Percentiles rank a stretch among this genome's conserved stretches.
Evolutionary conservation across 30 jellyfish, hydroid and myxozoan species (phyloP).

Genomic region (Chrysaora quinquecirrha): DNA sequence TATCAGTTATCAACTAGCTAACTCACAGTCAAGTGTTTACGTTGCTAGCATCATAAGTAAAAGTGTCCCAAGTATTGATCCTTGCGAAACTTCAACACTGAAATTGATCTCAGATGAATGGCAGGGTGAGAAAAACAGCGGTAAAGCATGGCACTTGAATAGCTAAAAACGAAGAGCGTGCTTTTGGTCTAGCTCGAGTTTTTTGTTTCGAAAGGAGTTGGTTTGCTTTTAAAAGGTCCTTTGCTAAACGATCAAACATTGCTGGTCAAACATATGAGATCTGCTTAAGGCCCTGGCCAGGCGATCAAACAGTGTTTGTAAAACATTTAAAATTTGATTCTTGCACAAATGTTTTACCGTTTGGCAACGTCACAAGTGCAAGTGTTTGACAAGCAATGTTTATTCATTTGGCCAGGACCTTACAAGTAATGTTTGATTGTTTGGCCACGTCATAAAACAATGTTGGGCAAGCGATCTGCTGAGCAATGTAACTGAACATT

Average conservation of each 20-base stretch:
- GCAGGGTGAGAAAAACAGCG: background rate
- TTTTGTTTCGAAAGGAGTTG: background rate
- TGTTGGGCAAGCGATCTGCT: no score
- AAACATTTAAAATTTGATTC: no score
- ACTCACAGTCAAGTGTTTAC: constrained; percentile 17
- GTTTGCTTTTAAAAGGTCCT: background rate
- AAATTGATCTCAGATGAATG: background rate
- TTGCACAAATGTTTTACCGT: no score
- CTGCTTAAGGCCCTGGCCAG: no score
- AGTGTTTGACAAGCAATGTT: no score
- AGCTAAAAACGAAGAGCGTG: background rate
- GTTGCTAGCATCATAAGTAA: constrained; percentile 39
- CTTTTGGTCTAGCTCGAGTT: background rate
- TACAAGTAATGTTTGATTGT: background rate
- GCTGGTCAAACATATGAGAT: no score
- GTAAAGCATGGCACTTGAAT: background rate
- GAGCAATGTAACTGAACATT: no score
- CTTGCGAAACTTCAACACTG: constrained; percentile 7
- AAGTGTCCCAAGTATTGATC: background rate
- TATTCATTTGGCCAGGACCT: no score
- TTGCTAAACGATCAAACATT: no score
- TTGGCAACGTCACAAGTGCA: no score
- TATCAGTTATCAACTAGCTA: constrained; percentile 33
- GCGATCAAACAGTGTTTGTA: no score
- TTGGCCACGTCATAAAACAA: no score